Base-by-base conservation (phyloP, 1,140 invertebrate species). In the Drosophila biarmipes region DNA sequence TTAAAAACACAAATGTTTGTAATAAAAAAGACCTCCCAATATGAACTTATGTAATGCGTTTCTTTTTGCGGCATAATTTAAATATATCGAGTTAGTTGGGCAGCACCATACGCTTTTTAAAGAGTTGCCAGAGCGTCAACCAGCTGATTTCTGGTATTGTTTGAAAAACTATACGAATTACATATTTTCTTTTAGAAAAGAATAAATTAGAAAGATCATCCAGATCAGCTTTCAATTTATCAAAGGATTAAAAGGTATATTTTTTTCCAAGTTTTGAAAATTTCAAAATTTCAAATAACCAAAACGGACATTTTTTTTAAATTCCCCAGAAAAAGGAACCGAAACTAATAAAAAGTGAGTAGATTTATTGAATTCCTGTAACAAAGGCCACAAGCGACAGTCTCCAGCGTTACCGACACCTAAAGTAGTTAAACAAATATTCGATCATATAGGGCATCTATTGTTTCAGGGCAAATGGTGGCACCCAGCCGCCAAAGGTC, bases 401-500 rank as follows among this genome's bases (percentile, higher is more conserved):
- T 75, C 59, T 75, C 40, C 31, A 74, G 37, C 15, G 49, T 34
- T 46, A 45, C 73, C 78, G 48, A 73, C 78, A 86, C 82, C 78
- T 56, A 45, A 37, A 29, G n/a, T 37, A 51, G 8, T 31, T 43
- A 7, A 21, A 42, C 34, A 57, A 57, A 34, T 6, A 27, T n/a
- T 61, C 21, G 34, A 21, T 31, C 34, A 34, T 27, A 11, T 15
- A 29, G 29, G 35, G 1, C 38, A 27, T 21, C 57, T 53, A 89
- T 6, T 67, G 34, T 24, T 80, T 89, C 6, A 80, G 27, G 11
- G 77, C 55, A 53, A 90, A 91, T 4, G 96, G 95, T 6, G 95
- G 93, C 11, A 95, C 94, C 95, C 96, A 99, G 5, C 97, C 97
- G 14, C 96, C 97, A 92, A 98, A 97, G 0, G 92, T 93, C 53